A percentile compares a stretch with the other conserved stretches of the same genome.
Evolutionary conservation across 1,140 invertebrate genomes (phyloP).

Genomic region (Meloidogyne hapla): DNA sequence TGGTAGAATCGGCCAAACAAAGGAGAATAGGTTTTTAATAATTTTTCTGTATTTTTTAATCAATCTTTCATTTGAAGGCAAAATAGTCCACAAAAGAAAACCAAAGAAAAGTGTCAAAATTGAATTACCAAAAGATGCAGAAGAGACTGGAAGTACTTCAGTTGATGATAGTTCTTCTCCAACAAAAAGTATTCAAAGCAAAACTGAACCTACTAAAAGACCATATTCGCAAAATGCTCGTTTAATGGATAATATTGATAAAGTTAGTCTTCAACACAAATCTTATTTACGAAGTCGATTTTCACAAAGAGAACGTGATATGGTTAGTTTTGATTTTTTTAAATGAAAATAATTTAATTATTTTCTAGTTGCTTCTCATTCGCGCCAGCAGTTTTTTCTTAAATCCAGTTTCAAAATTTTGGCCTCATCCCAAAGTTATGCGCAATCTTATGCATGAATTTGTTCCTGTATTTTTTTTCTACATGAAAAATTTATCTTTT

Average conservation of each 20-base stretch:
- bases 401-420: conserved; percentile 60
- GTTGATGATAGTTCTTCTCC: not conserved
- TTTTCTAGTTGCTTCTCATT: conserved; percentile 58
- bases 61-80: not conserved
- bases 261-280: conserved; percentile 36
- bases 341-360: no score
- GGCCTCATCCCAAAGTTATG: conserved; percentile 58
- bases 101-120: conserved; percentile 3
- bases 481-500: not conserved
- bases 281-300: conserved; percentile 52
- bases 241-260: conserved; percentile 49
- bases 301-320: conserved; percentile 50
- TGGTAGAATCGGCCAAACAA: conserved; percentile 21
- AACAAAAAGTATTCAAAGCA: conserved; percentile 5
- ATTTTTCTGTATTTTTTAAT: not conserved
- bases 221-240: conserved; percentile 34
- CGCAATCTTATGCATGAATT: conserved; percentile 62
- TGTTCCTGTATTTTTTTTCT: conserved; percentile 47
- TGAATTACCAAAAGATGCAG: not conserved
- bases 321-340: conserved; percentile 46
- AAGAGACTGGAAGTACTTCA: conserved; percentile 1
- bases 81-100: conserved; percentile 2
- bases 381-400: conserved; percentile 59
- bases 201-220: not conserved
- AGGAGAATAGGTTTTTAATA: not conserved